phyloP scores from a whole-genome alignment of 2,888 invertebrate species.

The Heliconius erato region DNA sequence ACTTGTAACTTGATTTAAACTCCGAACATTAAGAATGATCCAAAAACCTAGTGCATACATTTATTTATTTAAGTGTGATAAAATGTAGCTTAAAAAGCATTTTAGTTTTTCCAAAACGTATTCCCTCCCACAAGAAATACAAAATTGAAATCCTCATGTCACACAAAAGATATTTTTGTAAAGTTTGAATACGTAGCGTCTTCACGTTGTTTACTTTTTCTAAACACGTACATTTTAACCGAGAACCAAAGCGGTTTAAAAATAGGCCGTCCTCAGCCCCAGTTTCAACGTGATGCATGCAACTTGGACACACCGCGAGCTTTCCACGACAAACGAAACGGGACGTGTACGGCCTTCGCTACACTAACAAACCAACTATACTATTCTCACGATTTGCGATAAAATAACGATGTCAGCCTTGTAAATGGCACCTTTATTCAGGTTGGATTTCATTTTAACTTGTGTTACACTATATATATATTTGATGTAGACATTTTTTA shows the following conservation, averaged over 20 bases:
- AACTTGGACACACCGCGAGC: conserved; percentile 37
- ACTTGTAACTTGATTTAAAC: background rate
- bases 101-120: background rate
- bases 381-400: conserved; percentile 30
- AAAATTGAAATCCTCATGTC: background rate
- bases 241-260: conserved; percentile 59
- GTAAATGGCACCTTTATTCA: conserved; percentile 23
- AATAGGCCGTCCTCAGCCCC: conserved; percentile 62
- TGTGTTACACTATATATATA: background rate
- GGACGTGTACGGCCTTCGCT: conserved; percentile 24
- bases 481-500: background rate
- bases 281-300: conserved; percentile 38
- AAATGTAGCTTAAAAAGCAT: background rate
- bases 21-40: background rate
- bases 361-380: conserved; percentile 21
- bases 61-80: background rate
- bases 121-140: background rate
- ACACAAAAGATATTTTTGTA: conserved; percentile 25
- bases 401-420: conserved; percentile 30
- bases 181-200: conserved; percentile 36
- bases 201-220: conserved; percentile 42
- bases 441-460: conserved; percentile 13
- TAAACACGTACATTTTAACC: conserved; percentile 46
- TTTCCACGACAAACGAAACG: conserved; percentile 29
- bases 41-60: background rate